phyloP scores from a whole-genome alignment of 2,797 vertebrate species.

The Rhinoraja longicauda region DNA sequence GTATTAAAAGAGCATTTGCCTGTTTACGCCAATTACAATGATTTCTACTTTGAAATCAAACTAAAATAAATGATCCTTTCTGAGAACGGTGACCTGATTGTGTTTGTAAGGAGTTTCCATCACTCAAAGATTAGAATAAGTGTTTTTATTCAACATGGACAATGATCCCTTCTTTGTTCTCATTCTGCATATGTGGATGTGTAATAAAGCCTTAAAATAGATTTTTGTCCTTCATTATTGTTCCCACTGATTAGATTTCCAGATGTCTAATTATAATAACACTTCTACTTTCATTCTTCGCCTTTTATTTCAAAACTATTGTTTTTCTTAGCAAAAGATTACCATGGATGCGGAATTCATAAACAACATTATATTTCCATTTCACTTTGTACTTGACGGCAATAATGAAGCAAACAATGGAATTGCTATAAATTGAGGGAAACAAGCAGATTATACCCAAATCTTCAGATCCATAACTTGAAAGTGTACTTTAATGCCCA shows the following conservation, averaged over 20 bases:
- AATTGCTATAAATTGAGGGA: neutral
- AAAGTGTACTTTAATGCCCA: neutral
- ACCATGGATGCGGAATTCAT: neutral
- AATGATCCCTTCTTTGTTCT: neutral
- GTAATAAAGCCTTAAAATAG: too few species aligned
- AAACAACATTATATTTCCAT: neutral
- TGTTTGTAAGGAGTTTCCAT: neutral
- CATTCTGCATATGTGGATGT: neutral
- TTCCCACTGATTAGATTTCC: neutral
- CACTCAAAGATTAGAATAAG: neutral
- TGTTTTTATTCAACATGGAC: neutral
- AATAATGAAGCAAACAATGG: neutral
- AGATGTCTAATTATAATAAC: neutral
- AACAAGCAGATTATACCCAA: neutral
- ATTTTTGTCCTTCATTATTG: neutral
- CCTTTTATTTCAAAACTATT: neutral
- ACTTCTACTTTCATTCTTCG: neutral
- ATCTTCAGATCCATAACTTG: neutral
- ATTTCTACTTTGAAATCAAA: neutral
- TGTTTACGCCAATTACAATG: neutral
- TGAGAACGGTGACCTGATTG: neutral
- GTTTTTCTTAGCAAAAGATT: neutral
- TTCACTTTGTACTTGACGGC: neutral
- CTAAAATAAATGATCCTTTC: neutral
- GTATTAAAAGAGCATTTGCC: neutral